Evolutionary conservation across 2,888 invertebrate species (phyloP).

Genomic region (Andrena minutula): DNA sequence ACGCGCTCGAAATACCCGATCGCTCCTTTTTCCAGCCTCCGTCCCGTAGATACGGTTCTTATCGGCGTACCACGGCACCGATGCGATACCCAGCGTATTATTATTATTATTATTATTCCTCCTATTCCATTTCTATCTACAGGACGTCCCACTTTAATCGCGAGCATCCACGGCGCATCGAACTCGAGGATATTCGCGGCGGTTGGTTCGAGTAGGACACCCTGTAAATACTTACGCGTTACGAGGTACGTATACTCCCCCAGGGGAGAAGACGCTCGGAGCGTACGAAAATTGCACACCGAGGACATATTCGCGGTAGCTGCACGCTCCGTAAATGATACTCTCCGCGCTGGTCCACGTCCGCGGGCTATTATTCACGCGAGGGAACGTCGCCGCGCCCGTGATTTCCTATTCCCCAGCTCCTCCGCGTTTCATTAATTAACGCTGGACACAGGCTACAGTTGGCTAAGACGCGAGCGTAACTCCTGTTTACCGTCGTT

Average conservation of each 20-base stretch:
- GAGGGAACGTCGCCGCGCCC: conserved; percentile 4
- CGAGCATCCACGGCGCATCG: neutral
- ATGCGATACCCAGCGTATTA: conserved; percentile 11
- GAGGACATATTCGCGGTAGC: conserved; percentile 22
- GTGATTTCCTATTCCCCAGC: conserved; percentile 11
- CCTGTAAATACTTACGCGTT: conserved; percentile 18
- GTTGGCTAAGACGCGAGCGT: conserved; percentile 13
- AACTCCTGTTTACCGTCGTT: conserved; percentile 22
- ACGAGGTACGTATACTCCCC: neutral
- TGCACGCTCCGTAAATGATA: conserved; percentile 35
- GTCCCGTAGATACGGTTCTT: conserved; percentile 21
- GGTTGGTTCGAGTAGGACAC: neutral
- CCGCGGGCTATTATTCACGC: conserved; percentile 27
- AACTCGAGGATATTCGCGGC: neutral
- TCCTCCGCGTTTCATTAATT: conserved; percentile 47
- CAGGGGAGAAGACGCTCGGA: conserved; percentile 30
- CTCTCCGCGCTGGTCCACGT: conserved; percentile 6
- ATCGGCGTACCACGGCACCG: conserved; percentile 26
- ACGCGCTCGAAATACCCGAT: conserved; percentile 42
- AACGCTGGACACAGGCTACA: conserved; percentile 27
- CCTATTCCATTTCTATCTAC: conserved; percentile 38
- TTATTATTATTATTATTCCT: conserved; percentile 44
- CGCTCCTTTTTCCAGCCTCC: neutral
- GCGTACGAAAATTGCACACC: conserved; percentile 41
- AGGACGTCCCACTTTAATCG: neutral